Base-by-base conservation (phyloP, 2,888 invertebrate species). In the Chrysolina haemoptera region DNA sequence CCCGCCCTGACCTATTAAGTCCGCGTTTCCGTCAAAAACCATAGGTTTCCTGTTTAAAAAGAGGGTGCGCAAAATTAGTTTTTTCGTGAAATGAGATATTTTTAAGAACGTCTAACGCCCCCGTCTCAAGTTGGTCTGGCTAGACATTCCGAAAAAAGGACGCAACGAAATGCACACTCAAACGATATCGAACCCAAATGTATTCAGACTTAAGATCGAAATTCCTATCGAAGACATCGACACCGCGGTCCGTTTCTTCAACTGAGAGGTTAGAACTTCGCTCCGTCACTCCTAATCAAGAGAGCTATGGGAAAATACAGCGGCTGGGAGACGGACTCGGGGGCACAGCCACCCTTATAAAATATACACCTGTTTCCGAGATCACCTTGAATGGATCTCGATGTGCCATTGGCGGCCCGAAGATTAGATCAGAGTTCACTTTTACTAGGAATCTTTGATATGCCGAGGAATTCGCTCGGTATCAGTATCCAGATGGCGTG, bases 61-160 rank as follows among this genome's bases (percentile, higher is more conserved):
- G 84, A 84, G 85, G 84, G 84, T 84, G 84, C 84, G 79, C 84
- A 84, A 85, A 83, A 82, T 81, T 82, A 80, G 84, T 85, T 84
- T 84, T 83, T 82, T 80, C 76, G 79, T 83, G 85, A 86, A 85
- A 85, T 76, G 84, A 81, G 85, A 86, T 85, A 85, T 86, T 85
- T 86, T 85, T 82, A 82, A 81, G 80, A 73, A 73, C 50, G 70
- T 75, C 79, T 53, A 53, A 70, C 76, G 77, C 79, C 78, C 80
- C 73, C 75, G 67, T 59, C 68, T 67, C 67, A 35, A 65, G 62
- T 70, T 66, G 62, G 50, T 40, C 35, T 4, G 9, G 59, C 6
- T 59, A 14, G n/a, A 59, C 6, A 5, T 35, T 1, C 5, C n/a
- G 0, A 0, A n/a, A 59, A n/a, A 9, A 6, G 9, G 12, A 22